Evolutionary conservation across 2,797 vertebrate species (phyloP).

Genomic region (Paguma larvata): DNA sequence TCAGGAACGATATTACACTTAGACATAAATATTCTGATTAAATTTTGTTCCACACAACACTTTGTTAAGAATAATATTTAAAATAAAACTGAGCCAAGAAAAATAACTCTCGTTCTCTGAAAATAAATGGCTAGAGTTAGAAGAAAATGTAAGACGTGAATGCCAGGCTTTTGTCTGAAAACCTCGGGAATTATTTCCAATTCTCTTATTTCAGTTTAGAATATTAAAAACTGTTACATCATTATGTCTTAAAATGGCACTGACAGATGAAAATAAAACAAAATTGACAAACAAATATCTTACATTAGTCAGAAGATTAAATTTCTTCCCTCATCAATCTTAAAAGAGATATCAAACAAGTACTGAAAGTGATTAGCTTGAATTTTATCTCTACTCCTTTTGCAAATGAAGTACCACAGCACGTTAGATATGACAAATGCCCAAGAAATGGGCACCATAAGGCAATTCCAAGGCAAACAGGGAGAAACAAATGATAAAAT

Average conservation of each 20-base stretch:
- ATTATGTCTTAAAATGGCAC: slow-evolving; percentile 56
- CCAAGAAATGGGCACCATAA: not conserved
- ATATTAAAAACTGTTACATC: slow-evolving; percentile 62
- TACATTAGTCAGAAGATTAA: slow-evolving; percentile 64
- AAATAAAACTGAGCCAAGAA: not conserved
- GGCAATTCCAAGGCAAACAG: not conserved
- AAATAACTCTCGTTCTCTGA: not conserved
- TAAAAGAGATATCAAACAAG: slow-evolving; percentile 16
- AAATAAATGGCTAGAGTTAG: slow-evolving; percentile 43
- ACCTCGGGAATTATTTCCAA: slow-evolving; percentile 59
- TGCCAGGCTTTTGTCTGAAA: slow-evolving; percentile 58
- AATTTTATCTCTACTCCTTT: slow-evolving; percentile 28
- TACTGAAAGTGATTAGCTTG: not conserved
- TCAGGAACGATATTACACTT: not conserved
- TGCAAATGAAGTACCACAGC: not conserved
- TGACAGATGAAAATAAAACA: slow-evolving; percentile 31
- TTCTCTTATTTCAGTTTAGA: slow-evolving; percentile 45
- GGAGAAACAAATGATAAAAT: slow-evolving; percentile 20
- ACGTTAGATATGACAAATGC: not conserved
- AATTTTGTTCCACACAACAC: not conserved
- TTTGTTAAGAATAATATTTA: slow-evolving; percentile 33
- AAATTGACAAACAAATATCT: slow-evolving; percentile 49
- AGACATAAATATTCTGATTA: slow-evolving; percentile 25
- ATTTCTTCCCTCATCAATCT: slow-evolving; percentile 35
- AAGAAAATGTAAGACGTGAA: slow-evolving; percentile 27